phyloP scores from a whole-genome alignment of 2,113 vertebrate genomes.

The Percina caprodes region DNA sequence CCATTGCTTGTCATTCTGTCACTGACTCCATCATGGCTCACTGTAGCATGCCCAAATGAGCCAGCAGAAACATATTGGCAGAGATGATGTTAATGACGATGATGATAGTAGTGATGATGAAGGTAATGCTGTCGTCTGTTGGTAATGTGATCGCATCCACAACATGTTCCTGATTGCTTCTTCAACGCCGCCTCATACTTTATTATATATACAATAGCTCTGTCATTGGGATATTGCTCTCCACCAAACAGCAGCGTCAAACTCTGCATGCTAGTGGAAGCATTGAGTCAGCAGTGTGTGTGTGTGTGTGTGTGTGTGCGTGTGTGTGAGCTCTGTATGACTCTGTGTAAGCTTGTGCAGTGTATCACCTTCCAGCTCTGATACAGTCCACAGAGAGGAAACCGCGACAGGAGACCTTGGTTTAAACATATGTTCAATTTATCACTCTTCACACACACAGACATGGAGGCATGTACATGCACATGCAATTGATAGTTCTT shows the following conservation, averaged over 20 bases:
- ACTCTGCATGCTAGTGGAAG: slow-evolving; percentile 11
- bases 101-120: slow-evolving; percentile 14
- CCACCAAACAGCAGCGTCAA: slow-evolving; percentile 44
- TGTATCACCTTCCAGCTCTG: slow-evolving; percentile 56
- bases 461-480: slow-evolving; percentile 10
- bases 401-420: slow-evolving; percentile 48
- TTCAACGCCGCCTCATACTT: slow-evolving; percentile 14
- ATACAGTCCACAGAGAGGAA: slow-evolving; percentile 58
- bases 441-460: background rate
- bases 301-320: slow-evolving; percentile 27
- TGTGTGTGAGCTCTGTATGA: background rate
- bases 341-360: slow-evolving; percentile 25
- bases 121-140: slow-evolving; percentile 17
- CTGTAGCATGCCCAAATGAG: slow-evolving; percentile 36
- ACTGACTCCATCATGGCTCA: slow-evolving; percentile 32
- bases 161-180: slow-evolving; percentile 30
- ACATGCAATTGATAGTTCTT: slow-evolving; percentile 19
- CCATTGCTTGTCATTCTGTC: slow-evolving; percentile 44
- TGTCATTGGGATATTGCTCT: slow-evolving; percentile 23
- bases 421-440: slow-evolving; percentile 52
- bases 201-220: slow-evolving; percentile 20
- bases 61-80: slow-evolving; percentile 15
- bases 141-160: slow-evolving; percentile 34
- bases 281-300: slow-evolving; percentile 52
- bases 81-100: slow-evolving; percentile 46